Evolutionary conservation across 2,797 vertebrate species (phyloP), one percentile per base, ranked within the genome.

Genomic region (Falco cherrug): DNA sequence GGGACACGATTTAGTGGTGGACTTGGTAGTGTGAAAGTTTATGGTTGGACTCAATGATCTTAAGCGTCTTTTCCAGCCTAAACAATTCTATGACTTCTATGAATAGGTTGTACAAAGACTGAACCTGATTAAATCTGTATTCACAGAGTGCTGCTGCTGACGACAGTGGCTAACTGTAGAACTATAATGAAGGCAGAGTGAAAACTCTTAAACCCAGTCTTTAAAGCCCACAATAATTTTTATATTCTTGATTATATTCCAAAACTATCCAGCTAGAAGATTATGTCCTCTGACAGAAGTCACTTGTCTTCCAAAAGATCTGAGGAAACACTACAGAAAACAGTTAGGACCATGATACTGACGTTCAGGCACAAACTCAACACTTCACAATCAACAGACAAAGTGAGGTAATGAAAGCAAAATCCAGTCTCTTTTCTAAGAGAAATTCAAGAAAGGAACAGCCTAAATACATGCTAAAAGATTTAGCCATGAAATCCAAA

Each of bases 41-140:
- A 33, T 0, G 0, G 21, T 2, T 56, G 29, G 16, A 75, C 24
- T 50, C 4, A 1, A 26, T 5, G 21, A 54, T 54, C 22, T 65
- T 37, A 68, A 63, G 14, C 4, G 54, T 20, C 37, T 76, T 57
- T 68, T 83, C 45, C 33, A 68, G 20, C 5, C 10, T 41, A 59
- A 12, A 21, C 8, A 18, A 76, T 22, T 88, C 45, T 48, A 5
- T 29, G 13, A 64, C 78, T 43, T 54, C 70, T 61, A 35, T 26
- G 50, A 79, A 76, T 5, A 76, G 13, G 11, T 79, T 76, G 25
- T 73, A 10, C 43, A 82, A 75, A 84, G 28, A 84, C 14, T 45
- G 43, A 76, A 85, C 47, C 33, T 17, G 16, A 60, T 5, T 29
- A 10, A 82, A 70, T 43, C 3, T 53, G 19, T 37, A 70, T 74